Evolutionary conservation across 2,888 invertebrate genomes (phyloP).

Genomic region (Lissocephala sabroskyi): DNA sequence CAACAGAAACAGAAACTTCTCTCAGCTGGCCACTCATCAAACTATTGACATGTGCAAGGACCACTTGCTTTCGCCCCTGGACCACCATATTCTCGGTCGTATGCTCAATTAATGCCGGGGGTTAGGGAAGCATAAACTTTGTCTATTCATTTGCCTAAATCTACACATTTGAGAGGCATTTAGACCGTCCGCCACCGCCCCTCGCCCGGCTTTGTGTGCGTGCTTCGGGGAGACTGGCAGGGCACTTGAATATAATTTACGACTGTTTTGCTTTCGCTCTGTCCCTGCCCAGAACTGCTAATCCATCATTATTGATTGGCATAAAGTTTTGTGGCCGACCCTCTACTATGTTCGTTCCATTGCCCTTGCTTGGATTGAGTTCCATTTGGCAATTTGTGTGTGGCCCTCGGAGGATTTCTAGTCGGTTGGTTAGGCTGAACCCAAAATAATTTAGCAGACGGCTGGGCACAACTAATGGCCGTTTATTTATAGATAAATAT

Average conservation of each 20-base stretch:
- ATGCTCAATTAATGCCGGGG: constrained; percentile 44
- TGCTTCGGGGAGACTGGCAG: not conserved
- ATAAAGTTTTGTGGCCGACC: constrained; percentile 23
- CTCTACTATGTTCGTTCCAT: not conserved
- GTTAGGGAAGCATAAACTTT: constrained; percentile 32
- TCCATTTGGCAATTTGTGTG: constrained; percentile 26
- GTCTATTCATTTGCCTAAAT: constrained; percentile 38
- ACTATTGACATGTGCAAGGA: constrained; percentile 42
- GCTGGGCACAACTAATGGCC: constrained; percentile 35
- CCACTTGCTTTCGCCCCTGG: too few species aligned
- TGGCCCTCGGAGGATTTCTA: constrained; percentile 8
- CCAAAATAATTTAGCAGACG: constrained; percentile 1
- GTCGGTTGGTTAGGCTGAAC: not conserved
- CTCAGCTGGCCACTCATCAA: constrained; percentile 3
- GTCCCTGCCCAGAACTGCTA: constrained; percentile 28
- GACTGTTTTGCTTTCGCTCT: constrained; percentile 18
- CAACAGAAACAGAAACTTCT: too few species aligned
- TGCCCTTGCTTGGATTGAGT: not conserved
- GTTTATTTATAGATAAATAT: constrained; percentile 42
- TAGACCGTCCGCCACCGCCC: too few species aligned
- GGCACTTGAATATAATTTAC: constrained; percentile 35
- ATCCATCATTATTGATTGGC: constrained; percentile 62
- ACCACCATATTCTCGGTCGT: too few species aligned
- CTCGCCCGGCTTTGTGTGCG: too few species aligned
- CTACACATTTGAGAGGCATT: too few species aligned